Base-by-base conservation (phyloP, 2,888 invertebrate species). In the Cenopis cana region DNA sequence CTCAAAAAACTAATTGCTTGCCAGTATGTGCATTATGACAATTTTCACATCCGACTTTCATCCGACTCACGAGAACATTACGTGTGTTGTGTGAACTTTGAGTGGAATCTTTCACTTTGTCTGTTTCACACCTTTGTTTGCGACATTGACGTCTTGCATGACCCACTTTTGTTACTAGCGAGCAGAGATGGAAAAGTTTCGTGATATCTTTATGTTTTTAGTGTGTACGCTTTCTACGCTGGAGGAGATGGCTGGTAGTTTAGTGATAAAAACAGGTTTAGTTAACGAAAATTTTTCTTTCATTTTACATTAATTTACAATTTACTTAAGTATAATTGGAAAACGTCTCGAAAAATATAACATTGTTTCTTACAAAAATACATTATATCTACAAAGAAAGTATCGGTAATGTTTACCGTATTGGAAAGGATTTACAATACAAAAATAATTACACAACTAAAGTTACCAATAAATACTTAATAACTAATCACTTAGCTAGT, bases 221-320 rank as follows among this genome's bases (percentile, higher is more conserved):
- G 41, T 50, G 49, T 9, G 49, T 12, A 18, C 14, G 33, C 20
- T 36, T 55, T 41, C n/a, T 9, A 41, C 17, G 56, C n/a, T 12
- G 14, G 55, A 55, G 55, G 38, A 29, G 33, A 24, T 33, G 17
- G 4, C 29, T 56, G 50, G 20, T 29, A 29, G 17, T 24, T 24
- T 17, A 38, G 55, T 61, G 59, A 81, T 77, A 75, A 76, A 76
- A 71, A 73, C 74, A 69, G 69, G 80, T 84, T 85, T 84, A 78
- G 89, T 91, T 92, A 93, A 90, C 92, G 91, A 93, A 78, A 81
- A 91, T 90, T 91, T 88, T 90, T 90, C 85, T 81, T 93, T 93
- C 91, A 92, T 92, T 93, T 92, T 93, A 93, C 93, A 93, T 91
- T 90, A 92, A 88, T 93, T 93, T 93, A 93, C 92, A 93, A 88